These are phyloP conservation scores for Myotis davidii DNA, from an alignment of 2,113 vertebrate genomes.

Conservation along the genomic window DNA sequence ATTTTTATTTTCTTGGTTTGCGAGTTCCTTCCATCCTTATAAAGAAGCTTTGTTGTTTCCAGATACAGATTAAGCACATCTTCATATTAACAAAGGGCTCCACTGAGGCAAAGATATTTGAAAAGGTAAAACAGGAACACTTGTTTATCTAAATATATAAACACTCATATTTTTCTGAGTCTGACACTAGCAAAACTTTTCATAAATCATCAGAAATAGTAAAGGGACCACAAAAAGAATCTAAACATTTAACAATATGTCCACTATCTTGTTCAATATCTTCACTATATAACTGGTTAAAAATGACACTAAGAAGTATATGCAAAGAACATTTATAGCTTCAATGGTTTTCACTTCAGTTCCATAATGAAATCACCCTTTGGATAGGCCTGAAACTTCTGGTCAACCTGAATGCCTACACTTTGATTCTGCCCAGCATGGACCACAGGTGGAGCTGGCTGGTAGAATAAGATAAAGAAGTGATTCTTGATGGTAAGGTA, in stretches of 20 bases:
- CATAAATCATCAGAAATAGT: conserved; percentile 87
- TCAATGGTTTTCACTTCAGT: conserved; percentile 85
- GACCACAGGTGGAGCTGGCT: neutral
- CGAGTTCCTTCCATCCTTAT: conserved; percentile 91
- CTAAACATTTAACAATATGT: conserved; percentile 87
- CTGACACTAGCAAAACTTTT: conserved; percentile 92
- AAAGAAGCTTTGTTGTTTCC: conserved; percentile 91
- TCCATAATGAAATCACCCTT: conserved; percentile 45
- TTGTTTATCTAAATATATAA: conserved; percentile 86
- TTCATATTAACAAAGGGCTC: conserved; percentile 94
- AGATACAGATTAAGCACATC: conserved; percentile 91
- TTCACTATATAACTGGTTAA: conserved; percentile 86
- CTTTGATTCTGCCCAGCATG: neutral
- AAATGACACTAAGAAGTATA: conserved; percentile 86
- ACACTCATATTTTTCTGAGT: conserved; percentile 90
- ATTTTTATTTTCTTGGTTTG: conserved; percentile 86
- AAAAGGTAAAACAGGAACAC: conserved; percentile 96
- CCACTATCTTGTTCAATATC: conserved; percentile 85
- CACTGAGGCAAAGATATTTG: conserved; percentile 95
- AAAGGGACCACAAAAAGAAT: conserved; percentile 84
- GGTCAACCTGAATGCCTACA: neutral
- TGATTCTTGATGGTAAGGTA: neutral
- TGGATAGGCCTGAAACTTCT: neutral
- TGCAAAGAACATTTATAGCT: conserved; percentile 83
- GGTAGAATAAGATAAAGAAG: neutral